Percentiles rank a stretch among this genome's conserved stretches.
These are phyloP conservation scores for Ahaetulla prasina DNA, from an alignment of 2,113 vertebrate species.

Conservation along the genomic window DNA sequence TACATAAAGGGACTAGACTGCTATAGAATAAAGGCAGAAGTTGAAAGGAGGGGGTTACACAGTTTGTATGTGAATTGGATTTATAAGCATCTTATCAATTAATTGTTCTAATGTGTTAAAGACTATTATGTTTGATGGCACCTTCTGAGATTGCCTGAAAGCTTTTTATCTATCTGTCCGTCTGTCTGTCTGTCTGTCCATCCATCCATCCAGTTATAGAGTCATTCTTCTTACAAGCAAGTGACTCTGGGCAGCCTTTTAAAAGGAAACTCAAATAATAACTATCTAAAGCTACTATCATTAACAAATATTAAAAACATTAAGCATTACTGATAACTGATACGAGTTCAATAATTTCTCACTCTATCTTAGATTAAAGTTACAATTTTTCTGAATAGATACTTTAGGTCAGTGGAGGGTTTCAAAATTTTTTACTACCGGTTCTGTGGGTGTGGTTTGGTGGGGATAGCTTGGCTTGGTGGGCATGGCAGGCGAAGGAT, in stretches of 20 bases:
- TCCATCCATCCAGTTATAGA: neutral
- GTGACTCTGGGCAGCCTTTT: neutral
- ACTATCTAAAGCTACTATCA: neutral
- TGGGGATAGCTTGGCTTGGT: no score
- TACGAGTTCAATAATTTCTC: neutral
- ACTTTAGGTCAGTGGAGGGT: no score
- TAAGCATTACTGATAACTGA: neutral
- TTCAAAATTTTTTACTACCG: no score
- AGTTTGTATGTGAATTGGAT: neutral
- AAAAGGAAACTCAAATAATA: neutral
- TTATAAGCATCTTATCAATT: neutral
- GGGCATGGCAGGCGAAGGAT: no score
- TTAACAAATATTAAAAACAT: neutral
- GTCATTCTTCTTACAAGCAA: neutral
- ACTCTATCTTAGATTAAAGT: neutral
- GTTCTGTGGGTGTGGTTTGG: no score
- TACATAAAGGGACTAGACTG: neutral
- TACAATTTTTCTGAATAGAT: neutral
- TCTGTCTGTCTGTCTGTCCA: no score
- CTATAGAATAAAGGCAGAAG: neutral
- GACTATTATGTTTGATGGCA: neutral
- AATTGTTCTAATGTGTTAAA: neutral
- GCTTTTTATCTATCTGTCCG: neutral
- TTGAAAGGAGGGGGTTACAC: neutral
- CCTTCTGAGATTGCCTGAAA: neutral